A percentile compares a stretch with the other conserved stretches of the same genome.
These are phyloP conservation scores for Telenomus remus DNA, from an alignment of 1,140 invertebrate genomes.

Conservation along the genomic window DNA sequence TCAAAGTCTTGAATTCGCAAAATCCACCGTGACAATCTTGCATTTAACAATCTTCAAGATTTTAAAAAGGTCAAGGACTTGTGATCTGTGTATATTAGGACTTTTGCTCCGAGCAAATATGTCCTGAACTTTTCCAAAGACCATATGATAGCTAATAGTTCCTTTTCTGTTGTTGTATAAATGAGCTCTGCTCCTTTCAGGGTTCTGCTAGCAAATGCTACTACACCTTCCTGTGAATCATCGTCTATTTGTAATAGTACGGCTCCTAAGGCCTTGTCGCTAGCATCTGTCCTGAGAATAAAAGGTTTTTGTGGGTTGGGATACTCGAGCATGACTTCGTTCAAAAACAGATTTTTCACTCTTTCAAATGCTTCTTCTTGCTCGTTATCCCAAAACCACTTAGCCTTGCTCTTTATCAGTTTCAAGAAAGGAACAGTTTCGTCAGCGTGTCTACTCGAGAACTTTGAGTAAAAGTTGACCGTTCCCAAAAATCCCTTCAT, in stretches of 20 bases:
- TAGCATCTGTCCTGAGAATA: background rate
- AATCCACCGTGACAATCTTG: background rate
- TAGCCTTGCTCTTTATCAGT: background rate
- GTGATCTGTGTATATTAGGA: no score
- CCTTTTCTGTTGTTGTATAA: slow-evolving; percentile 70
- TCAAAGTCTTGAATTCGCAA: slow-evolving; percentile 19
- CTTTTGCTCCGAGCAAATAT: slow-evolving; percentile 13
- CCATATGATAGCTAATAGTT: slow-evolving; percentile 71
- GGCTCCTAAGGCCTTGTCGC: background rate
- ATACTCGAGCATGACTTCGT: slow-evolving; percentile 63
- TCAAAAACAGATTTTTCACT: slow-evolving; percentile 43
- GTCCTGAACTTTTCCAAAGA: slow-evolving; percentile 66
- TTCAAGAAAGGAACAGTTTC: background rate
- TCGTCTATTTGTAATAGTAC: slow-evolving; percentile 7
- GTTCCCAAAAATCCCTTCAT: slow-evolving; percentile 38
- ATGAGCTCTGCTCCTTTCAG: slow-evolving; percentile 29
- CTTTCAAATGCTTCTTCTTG: background rate
- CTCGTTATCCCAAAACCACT: background rate
- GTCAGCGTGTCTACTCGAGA: slow-evolving; percentile 2
- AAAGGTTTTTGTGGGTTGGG: background rate
- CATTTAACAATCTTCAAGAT: slow-evolving; percentile 12
- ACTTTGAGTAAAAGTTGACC: slow-evolving; percentile 38
- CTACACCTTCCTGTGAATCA: slow-evolving; percentile 3
- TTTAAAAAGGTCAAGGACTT: slow-evolving; percentile 40
- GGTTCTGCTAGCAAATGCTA: slow-evolving; percentile 66